Evolutionary conservation across 2,888 invertebrate species (phyloP).

Genomic region (Plagodis pulveraria): DNA sequence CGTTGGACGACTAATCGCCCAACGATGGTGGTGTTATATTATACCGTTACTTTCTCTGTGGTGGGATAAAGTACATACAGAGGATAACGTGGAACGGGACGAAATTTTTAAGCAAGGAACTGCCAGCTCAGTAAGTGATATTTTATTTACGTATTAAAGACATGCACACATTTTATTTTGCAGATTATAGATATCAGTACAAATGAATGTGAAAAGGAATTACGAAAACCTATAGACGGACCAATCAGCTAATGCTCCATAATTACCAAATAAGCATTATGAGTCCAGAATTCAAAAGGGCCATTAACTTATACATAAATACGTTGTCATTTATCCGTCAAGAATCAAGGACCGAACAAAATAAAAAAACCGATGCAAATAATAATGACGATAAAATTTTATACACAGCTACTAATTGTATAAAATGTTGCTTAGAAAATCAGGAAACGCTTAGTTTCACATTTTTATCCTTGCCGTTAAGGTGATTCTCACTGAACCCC

Average conservation of each 20-base stretch:
- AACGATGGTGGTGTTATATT: no score
- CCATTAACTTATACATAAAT: slow-evolving; percentile 35
- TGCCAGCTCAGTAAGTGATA: not conserved
- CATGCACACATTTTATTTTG: not conserved
- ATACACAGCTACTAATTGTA: not conserved
- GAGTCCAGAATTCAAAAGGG: slow-evolving; percentile 33
- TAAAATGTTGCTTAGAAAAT: not conserved
- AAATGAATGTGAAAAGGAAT: slow-evolving; percentile 4
- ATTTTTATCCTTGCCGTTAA: no score
- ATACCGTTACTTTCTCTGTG: no score
- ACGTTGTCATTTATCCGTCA: slow-evolving; percentile 29
- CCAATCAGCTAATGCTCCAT: slow-evolving; percentile 32
- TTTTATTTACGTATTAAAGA: not conserved
- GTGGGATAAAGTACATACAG: no score
- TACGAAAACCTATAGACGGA: slow-evolving; percentile 10
- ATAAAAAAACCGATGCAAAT: not conserved
- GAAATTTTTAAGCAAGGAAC: not conserved
- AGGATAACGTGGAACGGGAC: no score
- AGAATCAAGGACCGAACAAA: slow-evolving; percentile 7
- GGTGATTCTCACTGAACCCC: no score
- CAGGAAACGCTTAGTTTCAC: no score
- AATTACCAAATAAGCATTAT: slow-evolving; percentile 35
- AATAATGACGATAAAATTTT: slow-evolving; percentile 6
- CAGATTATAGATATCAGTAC: not conserved
- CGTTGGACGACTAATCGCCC: no score